These are phyloP conservation scores for Thysanoteuthis rhombus DNA, from an alignment of 2,888 invertebrate genomes.

Conservation along the genomic window DNA sequence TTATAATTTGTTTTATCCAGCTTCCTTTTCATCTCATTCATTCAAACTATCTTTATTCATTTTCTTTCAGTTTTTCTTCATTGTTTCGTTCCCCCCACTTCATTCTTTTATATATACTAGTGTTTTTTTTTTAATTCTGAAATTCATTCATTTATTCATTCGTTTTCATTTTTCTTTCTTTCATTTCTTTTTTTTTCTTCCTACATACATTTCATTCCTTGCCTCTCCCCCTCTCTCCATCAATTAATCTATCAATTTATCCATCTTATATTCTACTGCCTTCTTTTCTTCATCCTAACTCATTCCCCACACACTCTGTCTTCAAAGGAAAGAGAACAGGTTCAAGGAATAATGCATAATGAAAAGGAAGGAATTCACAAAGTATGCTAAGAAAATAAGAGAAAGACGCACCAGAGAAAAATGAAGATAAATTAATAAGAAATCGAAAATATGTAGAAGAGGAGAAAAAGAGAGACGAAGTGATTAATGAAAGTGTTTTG, in stretches of 20 bases:
- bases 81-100: too few relatives aligned
- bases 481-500: neutral
- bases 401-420: neutral
- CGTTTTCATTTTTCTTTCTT: too few relatives aligned
- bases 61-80: too few relatives aligned
- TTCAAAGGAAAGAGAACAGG: neutral
- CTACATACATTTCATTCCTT: too few relatives aligned
- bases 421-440: neutral
- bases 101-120: too few relatives aligned
- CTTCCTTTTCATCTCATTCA: too few relatives aligned
- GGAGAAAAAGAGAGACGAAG: neutral
- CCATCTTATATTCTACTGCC: neutral
- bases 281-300: neutral
- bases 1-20: too few relatives aligned
- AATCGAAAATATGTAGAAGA: neutral
- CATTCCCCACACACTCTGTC: neutral
- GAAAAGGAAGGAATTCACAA: neutral
- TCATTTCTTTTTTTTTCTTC: too few relatives aligned
- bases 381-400: neutral
- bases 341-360: neutral
- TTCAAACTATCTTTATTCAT: too few relatives aligned
- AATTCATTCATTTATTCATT: too few relatives aligned
- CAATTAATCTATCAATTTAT: neutral
- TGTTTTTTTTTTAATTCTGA: too few relatives aligned
- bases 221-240: neutral